Conservation (phyloP, 1,140 invertebrate genomes). For the Batillaria attramentaria region DNA sequence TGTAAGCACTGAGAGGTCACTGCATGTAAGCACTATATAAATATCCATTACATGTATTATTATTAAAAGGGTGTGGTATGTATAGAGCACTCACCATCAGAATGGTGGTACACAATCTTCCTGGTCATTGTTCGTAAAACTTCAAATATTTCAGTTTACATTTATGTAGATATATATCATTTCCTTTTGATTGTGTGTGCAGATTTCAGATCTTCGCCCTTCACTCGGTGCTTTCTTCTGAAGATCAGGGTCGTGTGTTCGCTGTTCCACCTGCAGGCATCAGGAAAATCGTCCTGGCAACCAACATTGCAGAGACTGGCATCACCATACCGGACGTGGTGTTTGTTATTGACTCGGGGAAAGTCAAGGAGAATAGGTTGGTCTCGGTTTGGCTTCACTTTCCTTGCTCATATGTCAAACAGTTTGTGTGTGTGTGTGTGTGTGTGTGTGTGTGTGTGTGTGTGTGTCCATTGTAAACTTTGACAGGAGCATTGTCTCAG, state of each 20-base stretch:
- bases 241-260: conserved; percentile 66
- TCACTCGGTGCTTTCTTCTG: conserved; percentile 66
- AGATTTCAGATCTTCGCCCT: conserved; percentile 64
- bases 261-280: conserved; percentile 61
- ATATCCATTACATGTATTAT: too few species aligned
- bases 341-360: conserved; percentile 93
- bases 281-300: conserved; percentile 72
- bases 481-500: too few species aligned
- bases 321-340: conserved; percentile 96
- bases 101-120: background rate
- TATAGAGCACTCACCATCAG: too few species aligned
- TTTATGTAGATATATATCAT: background rate
- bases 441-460: too few species aligned
- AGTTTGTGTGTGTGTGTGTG: background rate
- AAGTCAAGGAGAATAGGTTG: conserved; percentile 75
- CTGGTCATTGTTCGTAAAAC: background rate
- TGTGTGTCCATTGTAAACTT: too few species aligned
- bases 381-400: background rate
- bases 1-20: too few species aligned
- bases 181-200: conserved; percentile 3
- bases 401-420: background rate
- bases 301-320: conserved; percentile 73
- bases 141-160: background rate
- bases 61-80: too few species aligned
- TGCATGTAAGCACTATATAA: too few species aligned